These are phyloP conservation scores for Arenaria interpres DNA, from an alignment of 2,113 vertebrate species.

Conservation along the genomic window DNA sequence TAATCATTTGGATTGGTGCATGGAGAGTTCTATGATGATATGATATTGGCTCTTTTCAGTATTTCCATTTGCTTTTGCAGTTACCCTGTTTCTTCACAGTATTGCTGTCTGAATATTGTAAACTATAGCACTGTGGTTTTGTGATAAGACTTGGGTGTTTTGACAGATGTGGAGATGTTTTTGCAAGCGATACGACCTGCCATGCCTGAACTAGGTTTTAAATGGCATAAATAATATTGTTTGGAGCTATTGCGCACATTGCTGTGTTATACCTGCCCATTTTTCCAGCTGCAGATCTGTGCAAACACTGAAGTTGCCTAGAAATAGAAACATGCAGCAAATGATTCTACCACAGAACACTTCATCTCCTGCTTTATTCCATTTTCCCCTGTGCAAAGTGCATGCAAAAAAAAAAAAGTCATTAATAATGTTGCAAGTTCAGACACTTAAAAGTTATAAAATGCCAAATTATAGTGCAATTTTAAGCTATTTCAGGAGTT, in stretches of 20 bases:
- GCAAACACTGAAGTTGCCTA: slow-evolving; percentile 1
- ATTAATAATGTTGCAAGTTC: background rate
- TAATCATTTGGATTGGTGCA: background rate
- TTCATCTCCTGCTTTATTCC: background rate
- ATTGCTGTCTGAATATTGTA: background rate
- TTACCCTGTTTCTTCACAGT: background rate
- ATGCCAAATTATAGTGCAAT: background rate
- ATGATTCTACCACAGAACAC: background rate
- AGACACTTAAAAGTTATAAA: background rate
- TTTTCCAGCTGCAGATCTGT: slow-evolving; percentile 33
- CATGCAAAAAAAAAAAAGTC: background rate
- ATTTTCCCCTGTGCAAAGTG: background rate
- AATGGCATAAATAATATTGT: background rate
- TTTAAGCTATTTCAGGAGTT: background rate
- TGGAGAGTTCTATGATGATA: background rate
- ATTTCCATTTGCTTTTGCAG: slow-evolving; percentile 1
- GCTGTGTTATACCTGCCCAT: background rate
- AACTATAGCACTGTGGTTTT: background rate
- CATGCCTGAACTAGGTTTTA: background rate
- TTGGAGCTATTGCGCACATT: background rate
- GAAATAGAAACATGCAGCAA: slow-evolving; percentile 9
- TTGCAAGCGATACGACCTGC: background rate
- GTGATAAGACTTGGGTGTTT: background rate
- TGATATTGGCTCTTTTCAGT: background rate
- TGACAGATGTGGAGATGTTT: background rate